phyloP scores from a whole-genome alignment of 2,113 vertebrate species.

The Salvator merianae region DNA sequence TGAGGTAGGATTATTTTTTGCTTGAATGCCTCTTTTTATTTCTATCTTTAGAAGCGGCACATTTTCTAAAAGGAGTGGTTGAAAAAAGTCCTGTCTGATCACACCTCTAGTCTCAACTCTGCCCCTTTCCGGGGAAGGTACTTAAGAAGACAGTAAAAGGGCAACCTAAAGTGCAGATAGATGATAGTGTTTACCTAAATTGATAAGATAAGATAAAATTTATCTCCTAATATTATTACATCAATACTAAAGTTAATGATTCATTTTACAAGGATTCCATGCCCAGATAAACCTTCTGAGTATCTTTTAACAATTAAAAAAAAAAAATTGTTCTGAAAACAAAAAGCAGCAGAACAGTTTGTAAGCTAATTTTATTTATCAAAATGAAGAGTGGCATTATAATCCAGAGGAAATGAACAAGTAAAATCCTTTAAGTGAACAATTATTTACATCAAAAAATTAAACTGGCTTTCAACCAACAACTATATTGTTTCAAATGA shows the following conservation, averaged over 20 bases:
- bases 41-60: too few relatives aligned
- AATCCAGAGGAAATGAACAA: slow-evolving; percentile 12
- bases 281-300: not conserved
- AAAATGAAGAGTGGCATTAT: slow-evolving; percentile 3
- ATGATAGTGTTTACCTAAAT: too few relatives aligned
- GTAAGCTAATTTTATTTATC: slow-evolving; percentile 15
- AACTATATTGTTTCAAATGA: slow-evolving; percentile 20
- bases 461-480: slow-evolving; percentile 27
- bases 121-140: too few relatives aligned
- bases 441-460: slow-evolving; percentile 17
- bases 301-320: not conserved
- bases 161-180: too few relatives aligned
- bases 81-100: too few relatives aligned
- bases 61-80: too few relatives aligned
- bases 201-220: not conserved
- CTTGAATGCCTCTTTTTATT: too few relatives aligned
- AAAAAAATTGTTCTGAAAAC: not conserved
- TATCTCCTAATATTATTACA: not conserved
- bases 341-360: slow-evolving; percentile 12
- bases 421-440: not conserved
- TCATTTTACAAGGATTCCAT: not conserved
- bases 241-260: not conserved
- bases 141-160: too few relatives aligned
- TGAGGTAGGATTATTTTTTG: too few relatives aligned
- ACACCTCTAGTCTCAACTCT: too few relatives aligned